These are phyloP conservation scores for Octomys mimax DNA, from an alignment of 2,797 vertebrate genomes.

Conservation along the genomic window DNA sequence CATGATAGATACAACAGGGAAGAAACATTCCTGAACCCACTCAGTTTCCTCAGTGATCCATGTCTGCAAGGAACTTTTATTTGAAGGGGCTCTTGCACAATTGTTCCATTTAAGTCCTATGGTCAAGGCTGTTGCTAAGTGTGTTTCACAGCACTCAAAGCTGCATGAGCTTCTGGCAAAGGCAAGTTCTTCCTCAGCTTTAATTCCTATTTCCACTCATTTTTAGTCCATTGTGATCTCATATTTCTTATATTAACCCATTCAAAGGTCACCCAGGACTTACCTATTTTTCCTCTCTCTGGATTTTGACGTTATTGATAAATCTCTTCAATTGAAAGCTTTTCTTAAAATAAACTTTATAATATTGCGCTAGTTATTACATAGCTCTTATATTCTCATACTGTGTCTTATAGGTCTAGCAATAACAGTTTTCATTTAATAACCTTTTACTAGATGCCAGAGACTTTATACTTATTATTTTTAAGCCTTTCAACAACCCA, in stretches of 20 bases:
- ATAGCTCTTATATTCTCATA: neutral
- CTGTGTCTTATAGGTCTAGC: neutral
- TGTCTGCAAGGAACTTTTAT: neutral
- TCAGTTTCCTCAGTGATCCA: neutral
- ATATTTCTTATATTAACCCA: neutral
- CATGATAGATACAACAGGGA: neutral
- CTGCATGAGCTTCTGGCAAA: neutral
- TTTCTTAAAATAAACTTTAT: neutral
- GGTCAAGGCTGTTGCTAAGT: neutral
- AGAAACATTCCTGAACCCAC: neutral
- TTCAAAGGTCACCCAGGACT: neutral
- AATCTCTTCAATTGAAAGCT: neutral
- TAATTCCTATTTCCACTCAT: neutral
- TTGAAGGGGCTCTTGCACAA: neutral
- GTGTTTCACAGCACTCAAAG: neutral
- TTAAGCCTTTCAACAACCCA: neutral
- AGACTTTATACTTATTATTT: neutral
- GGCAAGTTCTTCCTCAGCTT: fast-evolving
- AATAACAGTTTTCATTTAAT: neutral
- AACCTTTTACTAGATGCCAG: neutral
- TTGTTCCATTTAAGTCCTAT: neutral
- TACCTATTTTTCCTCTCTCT: neutral
- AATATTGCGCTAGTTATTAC: neutral
- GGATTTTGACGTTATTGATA: neutral
- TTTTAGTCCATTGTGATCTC: fast-evolving